Evolutionary conservation across 1,140 invertebrate species (phyloP), one percentile per base, ranked within the genome.

Genomic region (Brachionus angularis): DNA sequence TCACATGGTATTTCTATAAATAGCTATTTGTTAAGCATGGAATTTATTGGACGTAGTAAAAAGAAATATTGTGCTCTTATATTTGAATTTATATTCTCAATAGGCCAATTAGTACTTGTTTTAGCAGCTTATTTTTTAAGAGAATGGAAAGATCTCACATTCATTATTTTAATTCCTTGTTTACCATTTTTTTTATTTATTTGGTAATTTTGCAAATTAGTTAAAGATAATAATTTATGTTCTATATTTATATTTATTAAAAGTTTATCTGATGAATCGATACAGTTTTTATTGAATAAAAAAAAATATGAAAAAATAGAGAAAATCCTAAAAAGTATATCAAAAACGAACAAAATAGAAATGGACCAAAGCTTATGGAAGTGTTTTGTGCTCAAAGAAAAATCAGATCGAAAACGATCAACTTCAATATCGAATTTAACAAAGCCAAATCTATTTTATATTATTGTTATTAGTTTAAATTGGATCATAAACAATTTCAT

Each of bases 261-360:
- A 16, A 47, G 44, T 23, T 12, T 77, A n/a, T 27, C 77, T 14
- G 76, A 76, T 5, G 78, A 78, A 52, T 78, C 77, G 8, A 74
- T 76, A 7, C 73, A 77, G n/a, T 78, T 76, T 76, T 67, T 78
- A 14, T 58, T 76, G 14, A 74, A 64, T 36, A 74, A 74, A 62
- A 72, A 71, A 16, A 55, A 77, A 33, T 71, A 58, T 49, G 44
- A 71, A 23, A 77, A 77, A 69, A 76, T 77, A 8, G 72, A 76
- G 44, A 55, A 27, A 31, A 75, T 78, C 18, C 12, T 78, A 0
- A 69, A 64, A 25, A 72, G 72, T 14, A 74, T 74, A 21, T 76
- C 76, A 0, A 55, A 73, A 21, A 73, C 74, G 5, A 79, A 79
- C 58, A 73, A 75, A 14, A 74, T 71, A 50, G 23, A 25, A 8